These are phyloP conservation scores for Polylopha cassiicola DNA, from an alignment of 2,888 invertebrate species.

Conservation along the genomic window DNA sequence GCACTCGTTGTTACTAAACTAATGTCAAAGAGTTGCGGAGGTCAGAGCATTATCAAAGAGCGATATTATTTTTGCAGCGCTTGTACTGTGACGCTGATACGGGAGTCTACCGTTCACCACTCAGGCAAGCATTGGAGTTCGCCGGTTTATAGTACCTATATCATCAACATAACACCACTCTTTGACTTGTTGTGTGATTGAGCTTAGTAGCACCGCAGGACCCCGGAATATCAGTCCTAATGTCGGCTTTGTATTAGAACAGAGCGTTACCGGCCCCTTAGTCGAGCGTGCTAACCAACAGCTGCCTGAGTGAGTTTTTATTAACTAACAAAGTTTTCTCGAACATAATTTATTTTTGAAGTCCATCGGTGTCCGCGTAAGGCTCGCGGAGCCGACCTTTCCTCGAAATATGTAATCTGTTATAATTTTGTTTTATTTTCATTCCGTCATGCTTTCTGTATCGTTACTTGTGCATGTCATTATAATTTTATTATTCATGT, in stretches of 20 bases:
- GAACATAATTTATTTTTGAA: slow-evolving; percentile 74
- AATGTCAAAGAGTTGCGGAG: slow-evolving; percentile 34
- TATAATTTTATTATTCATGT: slow-evolving; percentile 59
- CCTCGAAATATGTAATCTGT: slow-evolving; percentile 2
- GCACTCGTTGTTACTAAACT: too few relatives aligned
- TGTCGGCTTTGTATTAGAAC: slow-evolving; percentile 51
- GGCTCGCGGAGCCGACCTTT: slow-evolving; percentile 35
- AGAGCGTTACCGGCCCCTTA: slow-evolving; percentile 44
- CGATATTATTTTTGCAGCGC: slow-evolving; percentile 84
- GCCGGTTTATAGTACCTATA: slow-evolving; percentile 72
- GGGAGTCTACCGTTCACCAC: slow-evolving; percentile 84
- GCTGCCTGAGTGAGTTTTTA: slow-evolving; percentile 77
- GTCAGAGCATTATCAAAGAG: slow-evolving; percentile 71
- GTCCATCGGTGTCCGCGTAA: slow-evolving; percentile 54
- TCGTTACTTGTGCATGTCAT: slow-evolving; percentile 68
- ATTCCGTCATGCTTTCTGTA: slow-evolving; percentile 67
- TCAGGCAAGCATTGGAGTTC: slow-evolving; percentile 84
- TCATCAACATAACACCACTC: slow-evolving; percentile 66
- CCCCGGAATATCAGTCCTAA: slow-evolving; percentile 40
- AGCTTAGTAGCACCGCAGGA: slow-evolving; percentile 64
- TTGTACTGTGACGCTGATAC: slow-evolving; percentile 84
- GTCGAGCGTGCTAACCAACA: slow-evolving; percentile 70
- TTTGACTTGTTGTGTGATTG: slow-evolving; percentile 72
- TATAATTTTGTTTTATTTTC: slow-evolving; percentile 41
- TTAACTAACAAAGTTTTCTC: slow-evolving; percentile 58